Evolutionary conservation across 2,888 invertebrate genomes (phyloP).

Genomic region (Fragum fragum): DNA sequence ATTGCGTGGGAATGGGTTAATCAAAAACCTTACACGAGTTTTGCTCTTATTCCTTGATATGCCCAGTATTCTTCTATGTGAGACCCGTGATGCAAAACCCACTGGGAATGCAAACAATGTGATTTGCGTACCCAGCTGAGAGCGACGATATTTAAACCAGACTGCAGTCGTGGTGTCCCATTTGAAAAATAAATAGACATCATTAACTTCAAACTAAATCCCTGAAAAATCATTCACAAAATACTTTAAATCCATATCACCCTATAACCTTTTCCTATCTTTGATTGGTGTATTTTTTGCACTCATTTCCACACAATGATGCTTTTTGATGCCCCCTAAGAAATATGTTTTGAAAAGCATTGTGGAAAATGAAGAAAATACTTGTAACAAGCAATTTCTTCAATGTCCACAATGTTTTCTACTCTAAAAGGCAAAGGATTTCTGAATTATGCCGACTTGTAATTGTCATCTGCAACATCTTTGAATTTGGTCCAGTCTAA

Average conservation of each 20-base stretch:
- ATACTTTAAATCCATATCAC: not conserved
- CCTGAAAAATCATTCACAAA: conserved; percentile 1
- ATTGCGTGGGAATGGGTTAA: too few relatives aligned
- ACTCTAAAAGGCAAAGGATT: too few relatives aligned
- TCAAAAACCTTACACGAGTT: too few relatives aligned
- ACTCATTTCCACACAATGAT: too few relatives aligned
- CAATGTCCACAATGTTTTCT: not conserved
- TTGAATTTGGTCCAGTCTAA: too few relatives aligned
- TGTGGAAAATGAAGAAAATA: not conserved
- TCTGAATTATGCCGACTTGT: too few relatives aligned
- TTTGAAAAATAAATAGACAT: conserved; percentile 20
- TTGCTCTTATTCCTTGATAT: too few relatives aligned
- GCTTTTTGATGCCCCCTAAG: too few relatives aligned
- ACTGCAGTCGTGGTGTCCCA: not conserved
- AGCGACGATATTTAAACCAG: not conserved
- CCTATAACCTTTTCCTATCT: not conserved
- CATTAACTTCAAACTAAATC: conserved; percentile 7
- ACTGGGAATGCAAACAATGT: conserved; percentile 2
- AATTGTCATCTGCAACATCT: too few relatives aligned
- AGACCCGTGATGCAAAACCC: not conserved
- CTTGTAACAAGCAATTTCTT: not conserved
- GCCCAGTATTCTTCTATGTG: too few relatives aligned
- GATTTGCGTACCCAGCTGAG: conserved; percentile 5
- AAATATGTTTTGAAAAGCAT: too few relatives aligned
- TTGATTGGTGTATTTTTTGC: too few relatives aligned